phyloP scores from a whole-genome alignment of 2,888 invertebrate genomes.

The Cancer borealis region DNA sequence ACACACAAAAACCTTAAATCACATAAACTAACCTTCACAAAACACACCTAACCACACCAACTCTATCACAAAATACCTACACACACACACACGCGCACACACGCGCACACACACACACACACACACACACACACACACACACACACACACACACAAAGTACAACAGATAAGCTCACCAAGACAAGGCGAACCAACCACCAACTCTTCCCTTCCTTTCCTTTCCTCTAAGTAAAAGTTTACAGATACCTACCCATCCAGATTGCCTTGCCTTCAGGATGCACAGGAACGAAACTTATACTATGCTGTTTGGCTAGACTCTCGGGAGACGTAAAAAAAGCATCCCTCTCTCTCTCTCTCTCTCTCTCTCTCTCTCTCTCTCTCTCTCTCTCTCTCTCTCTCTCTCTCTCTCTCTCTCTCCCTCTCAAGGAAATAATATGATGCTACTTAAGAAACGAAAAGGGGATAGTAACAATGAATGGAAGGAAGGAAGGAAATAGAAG shows the following conservation, averaged over 20 bases:
- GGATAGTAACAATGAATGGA: no score
- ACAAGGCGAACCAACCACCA: not conserved
- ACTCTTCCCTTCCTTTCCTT: conserved; percentile 5
- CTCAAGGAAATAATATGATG: not conserved
- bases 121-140: no score
- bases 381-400: no score
- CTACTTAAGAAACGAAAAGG: not conserved
- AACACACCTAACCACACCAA: no score
- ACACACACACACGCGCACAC: no score
- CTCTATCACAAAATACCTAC: no score
- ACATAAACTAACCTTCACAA: no score
- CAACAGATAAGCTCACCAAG: not conserved
- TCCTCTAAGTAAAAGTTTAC: not conserved
- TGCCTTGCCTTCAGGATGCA: not conserved
- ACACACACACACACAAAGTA: no score
- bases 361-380: not conserved
- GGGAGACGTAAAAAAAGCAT: not conserved
- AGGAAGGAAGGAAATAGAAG: not conserved
- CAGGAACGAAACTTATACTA: not conserved
- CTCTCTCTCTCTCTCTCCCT: conserved; percentile 5
- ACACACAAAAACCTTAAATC: no score
- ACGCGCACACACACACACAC: no score
- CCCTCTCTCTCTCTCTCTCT: conserved; percentile 20
- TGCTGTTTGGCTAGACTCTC: not conserved
- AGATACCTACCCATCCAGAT: not conserved